Percentiles rank a stretch among this genome's conserved stretches.
Evolutionary conservation across 2,113 vertebrate species (phyloP).

Genomic region (Chitala chitala): DNA sequence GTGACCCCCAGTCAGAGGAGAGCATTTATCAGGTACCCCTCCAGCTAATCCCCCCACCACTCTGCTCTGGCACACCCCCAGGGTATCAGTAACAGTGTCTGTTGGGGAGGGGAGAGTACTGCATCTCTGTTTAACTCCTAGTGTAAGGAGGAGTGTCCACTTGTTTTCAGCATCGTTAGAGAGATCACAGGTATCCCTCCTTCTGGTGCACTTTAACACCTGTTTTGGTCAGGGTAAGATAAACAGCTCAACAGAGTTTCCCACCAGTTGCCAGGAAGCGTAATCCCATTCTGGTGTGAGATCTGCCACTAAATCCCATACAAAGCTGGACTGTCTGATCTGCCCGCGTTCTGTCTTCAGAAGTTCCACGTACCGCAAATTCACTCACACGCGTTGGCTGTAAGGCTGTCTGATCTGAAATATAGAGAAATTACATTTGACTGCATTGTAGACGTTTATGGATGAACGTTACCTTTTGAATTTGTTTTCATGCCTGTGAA

Average conservation of each 20-base stretch:
- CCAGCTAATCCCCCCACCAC: constrained; percentile 27
- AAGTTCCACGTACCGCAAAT: not conserved
- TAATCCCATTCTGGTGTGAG: not conserved
- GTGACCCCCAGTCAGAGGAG: constrained; percentile 93
- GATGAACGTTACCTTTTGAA: too few species aligned
- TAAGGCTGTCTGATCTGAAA: not conserved
- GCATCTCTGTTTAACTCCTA: not conserved
- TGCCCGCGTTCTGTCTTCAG: not conserved
- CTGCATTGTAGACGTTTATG: too few species aligned
- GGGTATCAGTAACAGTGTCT: not conserved
- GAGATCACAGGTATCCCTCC: not conserved
- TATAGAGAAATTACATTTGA: not conserved
- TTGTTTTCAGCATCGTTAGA: not conserved
- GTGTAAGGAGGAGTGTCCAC: too few species aligned
- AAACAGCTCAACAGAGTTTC: not conserved
- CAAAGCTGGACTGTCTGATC: not conserved
- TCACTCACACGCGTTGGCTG: not conserved
- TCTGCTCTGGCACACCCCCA: not conserved
- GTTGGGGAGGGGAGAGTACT: not conserved
- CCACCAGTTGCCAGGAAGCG: not conserved
- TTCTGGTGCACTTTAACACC: not conserved
- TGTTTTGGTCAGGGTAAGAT: not conserved
- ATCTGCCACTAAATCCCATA: not conserved
- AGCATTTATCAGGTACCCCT: constrained; percentile 98
- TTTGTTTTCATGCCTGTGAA: too few species aligned